Conservation (phyloP, 2,113 vertebrate species). For the Paratilapia polleni region DNA sequence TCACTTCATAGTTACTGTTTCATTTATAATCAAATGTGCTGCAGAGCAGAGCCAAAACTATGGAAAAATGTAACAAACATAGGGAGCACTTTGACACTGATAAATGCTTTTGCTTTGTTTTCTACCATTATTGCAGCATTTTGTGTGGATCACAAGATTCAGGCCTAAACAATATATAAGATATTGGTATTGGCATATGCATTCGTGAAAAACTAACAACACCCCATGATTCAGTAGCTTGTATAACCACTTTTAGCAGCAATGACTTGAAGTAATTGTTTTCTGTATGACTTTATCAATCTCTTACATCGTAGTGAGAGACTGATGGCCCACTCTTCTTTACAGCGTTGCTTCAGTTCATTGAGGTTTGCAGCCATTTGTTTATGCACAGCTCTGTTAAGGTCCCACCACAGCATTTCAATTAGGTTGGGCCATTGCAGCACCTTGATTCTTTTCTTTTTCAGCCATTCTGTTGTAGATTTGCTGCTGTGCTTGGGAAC, state of each 20-base stretch:
- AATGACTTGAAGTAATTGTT: background rate
- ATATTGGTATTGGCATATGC: background rate
- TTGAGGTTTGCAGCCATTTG: background rate
- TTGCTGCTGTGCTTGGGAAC: background rate
- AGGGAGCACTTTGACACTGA: too few species aligned
- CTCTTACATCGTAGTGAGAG: background rate
- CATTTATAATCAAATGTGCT: background rate
- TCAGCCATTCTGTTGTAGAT: background rate
- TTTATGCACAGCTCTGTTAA: background rate
- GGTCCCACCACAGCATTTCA: background rate
- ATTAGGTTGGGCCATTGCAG: background rate
- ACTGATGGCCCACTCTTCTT: background rate
- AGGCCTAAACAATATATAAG: background rate
- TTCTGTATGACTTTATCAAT: background rate
- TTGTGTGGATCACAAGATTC: background rate
- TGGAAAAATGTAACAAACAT: background rate
- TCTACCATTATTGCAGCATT: background rate
- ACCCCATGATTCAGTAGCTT: background rate
- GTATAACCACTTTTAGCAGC: background rate
- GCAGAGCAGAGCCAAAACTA: background rate
- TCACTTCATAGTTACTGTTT: background rate
- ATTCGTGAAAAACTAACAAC: background rate
- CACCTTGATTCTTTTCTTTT: background rate
- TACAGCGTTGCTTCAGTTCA: background rate
- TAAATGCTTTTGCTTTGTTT: background rate